Base-by-base conservation (phyloP, 2,113 vertebrate species). In the Pavo muticus region DNA sequence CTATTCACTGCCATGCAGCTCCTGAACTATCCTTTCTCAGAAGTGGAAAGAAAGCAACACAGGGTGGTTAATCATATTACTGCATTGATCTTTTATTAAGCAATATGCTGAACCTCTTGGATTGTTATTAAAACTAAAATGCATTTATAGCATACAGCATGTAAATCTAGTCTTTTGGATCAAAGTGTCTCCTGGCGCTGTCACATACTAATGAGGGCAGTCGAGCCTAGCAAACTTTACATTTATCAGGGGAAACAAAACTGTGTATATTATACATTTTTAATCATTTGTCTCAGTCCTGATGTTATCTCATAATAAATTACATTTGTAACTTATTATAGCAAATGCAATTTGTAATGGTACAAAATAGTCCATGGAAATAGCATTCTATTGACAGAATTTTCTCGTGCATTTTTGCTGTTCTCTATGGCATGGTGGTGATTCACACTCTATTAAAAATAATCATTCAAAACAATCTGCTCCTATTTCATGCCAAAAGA, bases 21-120 rank as follows among this genome's bases (percentile, higher is more conserved):
- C 79, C 87, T 90, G 85, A 79, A 52, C 45, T 50, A 74, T 92
- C 83, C 94, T 90, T 88, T 92, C 79, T 95, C 44, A 93, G 65
- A 91, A 95, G 81, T 9, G 9, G 82, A 95, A 96, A 94, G 84
- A 84, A 95, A 88, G 70, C 69, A 95, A 91, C 50, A n/a, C 84
- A 87, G 48, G 37, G 44, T 74, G 18, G 84, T 81, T 96, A 97
- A 95, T 91, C 78, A 95, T 91, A 93, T 94, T 92, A 90, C 83
- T 54, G 57, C 78, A 96, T 37, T 91, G 91, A 93, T 73, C 73
- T 92, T 95, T 81, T 87, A 79, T 97, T 95, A 94, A 89, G 79
- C 10, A 91, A 95, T 82, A 95, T 87, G 52, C 91, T 92, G 96
- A 96, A 94, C 84, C 40, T 92, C 93, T 87, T 92, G 80, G 71